Evolutionary conservation across 2,113 vertebrate species (phyloP).

Genomic region (Thomomys bottae): DNA sequence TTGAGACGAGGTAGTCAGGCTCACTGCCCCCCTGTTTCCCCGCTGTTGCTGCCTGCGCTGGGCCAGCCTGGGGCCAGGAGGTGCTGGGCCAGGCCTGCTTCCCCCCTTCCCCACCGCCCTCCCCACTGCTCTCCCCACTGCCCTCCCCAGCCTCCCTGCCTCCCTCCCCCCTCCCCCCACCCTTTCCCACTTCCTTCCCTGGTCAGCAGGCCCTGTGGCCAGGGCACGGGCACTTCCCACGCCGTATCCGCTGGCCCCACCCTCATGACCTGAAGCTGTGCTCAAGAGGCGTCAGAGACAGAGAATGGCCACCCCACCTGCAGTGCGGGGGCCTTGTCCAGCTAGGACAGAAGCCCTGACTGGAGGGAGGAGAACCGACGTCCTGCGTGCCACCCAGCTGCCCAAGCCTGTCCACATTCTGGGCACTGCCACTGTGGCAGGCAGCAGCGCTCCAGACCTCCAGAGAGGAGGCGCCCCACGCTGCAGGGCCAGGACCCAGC

Average conservation of each 20-base stretch:
- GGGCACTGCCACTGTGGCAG: too few species aligned
- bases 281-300: neutral
- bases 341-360: neutral
- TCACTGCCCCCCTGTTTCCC: neutral
- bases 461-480: neutral
- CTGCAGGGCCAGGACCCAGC: neutral
- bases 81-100: too few species aligned
- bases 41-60: neutral
- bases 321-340: too few species aligned
- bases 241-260: neutral
- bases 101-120: neutral
- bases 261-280: neutral
- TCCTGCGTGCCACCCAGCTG: neutral
- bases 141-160: neutral
- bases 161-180: too few species aligned
- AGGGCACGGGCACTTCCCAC: neutral
- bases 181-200: neutral
- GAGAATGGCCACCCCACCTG: neutral
- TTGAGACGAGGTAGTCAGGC: neutral
- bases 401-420: neutral
- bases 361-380: neutral
- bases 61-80: too few species aligned
- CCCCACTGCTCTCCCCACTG: neutral
- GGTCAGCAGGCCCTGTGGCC: neutral
- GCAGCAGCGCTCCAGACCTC: neutral